These are phyloP conservation scores for Chymomyza procnemis DNA, from an alignment of 2,888 invertebrate species.

Conservation along the genomic window DNA sequence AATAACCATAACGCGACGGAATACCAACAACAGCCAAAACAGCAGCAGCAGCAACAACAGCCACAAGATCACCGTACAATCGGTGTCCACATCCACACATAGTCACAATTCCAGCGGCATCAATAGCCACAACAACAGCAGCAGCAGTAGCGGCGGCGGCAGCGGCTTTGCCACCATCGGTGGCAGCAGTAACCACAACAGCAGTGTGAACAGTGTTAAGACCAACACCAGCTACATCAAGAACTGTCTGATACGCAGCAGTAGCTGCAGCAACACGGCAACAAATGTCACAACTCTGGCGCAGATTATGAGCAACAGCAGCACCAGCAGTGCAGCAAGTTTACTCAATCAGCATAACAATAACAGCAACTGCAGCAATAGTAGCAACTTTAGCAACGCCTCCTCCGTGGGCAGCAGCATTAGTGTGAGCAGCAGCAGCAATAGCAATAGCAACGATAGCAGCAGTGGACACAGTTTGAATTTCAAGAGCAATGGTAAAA, in stretches of 20 bases:
- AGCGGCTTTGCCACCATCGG: constrained; percentile 25
- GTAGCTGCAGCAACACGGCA: constrained; percentile 75
- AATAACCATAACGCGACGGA: constrained; percentile 62
- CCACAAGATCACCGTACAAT: constrained; percentile 28
- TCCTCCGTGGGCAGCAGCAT: constrained; percentile 68
- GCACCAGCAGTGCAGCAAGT: constrained; percentile 67
- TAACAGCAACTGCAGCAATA: constrained; percentile 63
- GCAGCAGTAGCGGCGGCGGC: neutral
- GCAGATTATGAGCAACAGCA: constrained; percentile 76
- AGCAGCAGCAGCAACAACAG: constrained; percentile 5
- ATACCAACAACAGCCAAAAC: constrained; percentile 38
- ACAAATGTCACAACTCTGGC: constrained; percentile 74
- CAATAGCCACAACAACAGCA: neutral
- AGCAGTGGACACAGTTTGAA: constrained; percentile 54
- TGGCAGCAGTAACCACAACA: constrained; percentile 23
- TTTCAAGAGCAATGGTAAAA: constrained; percentile 57
- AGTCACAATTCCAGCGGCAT: constrained; percentile 26
- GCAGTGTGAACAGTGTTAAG: constrained; percentile 29
- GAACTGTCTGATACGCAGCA: constrained; percentile 74
- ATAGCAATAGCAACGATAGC: constrained; percentile 60
- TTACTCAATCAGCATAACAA: constrained; percentile 61
- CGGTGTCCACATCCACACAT: constrained; percentile 9
- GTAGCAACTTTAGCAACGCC: constrained; percentile 64
- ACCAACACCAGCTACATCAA: constrained; percentile 71
- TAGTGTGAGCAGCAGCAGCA: constrained; percentile 59